Conservation (phyloP, 2,113 vertebrate genomes). For the Oxyruncus cristatus region DNA sequence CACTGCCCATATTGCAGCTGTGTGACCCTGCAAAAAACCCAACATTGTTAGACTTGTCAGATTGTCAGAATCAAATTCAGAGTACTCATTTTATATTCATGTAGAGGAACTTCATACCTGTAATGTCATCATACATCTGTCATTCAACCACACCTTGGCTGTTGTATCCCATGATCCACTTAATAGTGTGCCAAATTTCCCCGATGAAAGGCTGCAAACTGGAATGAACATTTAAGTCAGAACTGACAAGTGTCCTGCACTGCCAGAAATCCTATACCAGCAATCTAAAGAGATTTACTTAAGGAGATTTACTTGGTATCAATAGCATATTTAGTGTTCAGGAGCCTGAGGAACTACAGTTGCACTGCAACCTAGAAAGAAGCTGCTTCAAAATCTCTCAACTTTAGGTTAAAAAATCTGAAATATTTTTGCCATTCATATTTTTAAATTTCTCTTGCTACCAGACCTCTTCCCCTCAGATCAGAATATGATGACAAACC, state of each 20-base stretch:
- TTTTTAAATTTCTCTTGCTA: background rate
- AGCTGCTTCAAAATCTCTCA: background rate
- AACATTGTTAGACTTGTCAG: background rate
- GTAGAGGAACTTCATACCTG: conserved; percentile 78
- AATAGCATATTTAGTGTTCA: background rate
- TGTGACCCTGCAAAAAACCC: conserved; percentile 81
- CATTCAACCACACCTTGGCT: conserved; percentile 95
- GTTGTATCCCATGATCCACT: conserved; percentile 98
- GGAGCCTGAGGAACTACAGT: background rate
- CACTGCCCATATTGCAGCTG: conserved; percentile 94
- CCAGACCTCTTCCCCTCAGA: background rate
- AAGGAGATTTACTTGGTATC: background rate
- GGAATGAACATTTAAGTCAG: conserved; percentile 10
- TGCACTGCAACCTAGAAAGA: background rate
- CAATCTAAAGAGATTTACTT: background rate
- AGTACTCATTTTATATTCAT: background rate
- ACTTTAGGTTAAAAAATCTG: background rate
- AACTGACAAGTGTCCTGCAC: background rate
- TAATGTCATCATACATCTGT: conserved; percentile 98
- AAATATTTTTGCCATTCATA: background rate
- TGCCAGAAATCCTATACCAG: background rate
- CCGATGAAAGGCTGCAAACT: conserved; percentile 95
- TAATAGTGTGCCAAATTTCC: conserved; percentile 94
- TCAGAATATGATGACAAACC: background rate
- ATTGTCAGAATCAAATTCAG: background rate